Conservation (phyloP, 2,797 vertebrate species). For the Coracias cyanogaster region DNA sequence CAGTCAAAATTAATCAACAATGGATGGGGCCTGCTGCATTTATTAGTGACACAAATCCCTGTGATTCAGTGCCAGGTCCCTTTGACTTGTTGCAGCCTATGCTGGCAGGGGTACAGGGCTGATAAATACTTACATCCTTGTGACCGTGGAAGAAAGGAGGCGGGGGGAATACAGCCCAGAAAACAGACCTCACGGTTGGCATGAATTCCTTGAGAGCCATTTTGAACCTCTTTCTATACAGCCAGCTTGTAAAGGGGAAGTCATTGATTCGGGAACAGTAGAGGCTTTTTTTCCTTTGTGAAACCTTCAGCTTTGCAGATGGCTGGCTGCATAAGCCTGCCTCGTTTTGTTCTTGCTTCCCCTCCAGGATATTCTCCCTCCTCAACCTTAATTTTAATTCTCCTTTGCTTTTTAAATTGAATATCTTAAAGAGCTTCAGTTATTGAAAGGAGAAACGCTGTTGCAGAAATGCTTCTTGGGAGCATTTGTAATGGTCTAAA, state of each 20-base stretch:
- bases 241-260: slow-evolving; percentile 75
- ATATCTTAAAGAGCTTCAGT: slow-evolving; percentile 22
- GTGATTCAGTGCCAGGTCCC: slow-evolving; percentile 81
- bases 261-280: slow-evolving; percentile 80
- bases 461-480: background rate
- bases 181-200: slow-evolving; percentile 76
- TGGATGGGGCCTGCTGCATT: slow-evolving; percentile 77
- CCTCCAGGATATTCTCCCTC: slow-evolving; percentile 22
- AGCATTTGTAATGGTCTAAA: background rate
- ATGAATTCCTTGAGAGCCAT: slow-evolving; percentile 79
- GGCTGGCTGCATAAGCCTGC: slow-evolving; percentile 73
- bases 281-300: slow-evolving; percentile 68
- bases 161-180: slow-evolving; percentile 31
- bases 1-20: slow-evolving; percentile 83
- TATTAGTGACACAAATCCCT: slow-evolving; percentile 80
- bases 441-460: background rate
- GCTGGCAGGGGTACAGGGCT: slow-evolving; percentile 78
- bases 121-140: slow-evolving; percentile 80
- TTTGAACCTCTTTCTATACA: slow-evolving; percentile 77
- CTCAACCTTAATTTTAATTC: slow-evolving; percentile 57
- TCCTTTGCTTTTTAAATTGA: background rate
- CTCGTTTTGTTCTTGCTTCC: slow-evolving; percentile 71
- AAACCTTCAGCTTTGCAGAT: slow-evolving; percentile 79
- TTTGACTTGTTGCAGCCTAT: slow-evolving; percentile 76
- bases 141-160: slow-evolving; percentile 70